These are phyloP conservation scores for Scaptomyza cyrtandrae DNA, from an alignment of 2,888 invertebrate species.

Conservation along the genomic window DNA sequence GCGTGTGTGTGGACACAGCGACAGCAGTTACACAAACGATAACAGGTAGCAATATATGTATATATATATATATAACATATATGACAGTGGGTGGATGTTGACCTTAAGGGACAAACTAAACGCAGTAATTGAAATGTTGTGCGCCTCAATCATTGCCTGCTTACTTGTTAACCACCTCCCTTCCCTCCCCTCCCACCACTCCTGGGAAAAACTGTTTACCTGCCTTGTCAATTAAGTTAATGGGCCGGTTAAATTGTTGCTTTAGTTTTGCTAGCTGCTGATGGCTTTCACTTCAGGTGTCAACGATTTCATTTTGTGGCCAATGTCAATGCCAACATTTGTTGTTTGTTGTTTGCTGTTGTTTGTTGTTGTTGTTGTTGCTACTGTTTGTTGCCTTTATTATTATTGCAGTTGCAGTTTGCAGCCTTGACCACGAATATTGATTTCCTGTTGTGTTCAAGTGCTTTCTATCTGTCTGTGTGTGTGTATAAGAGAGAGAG, in stretches of 20 bases:
- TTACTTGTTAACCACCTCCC: conserved; percentile 16
- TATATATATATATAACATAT: neutral
- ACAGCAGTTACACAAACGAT: conserved; percentile 36
- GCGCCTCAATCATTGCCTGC: conserved; percentile 50
- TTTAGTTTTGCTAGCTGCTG: neutral
- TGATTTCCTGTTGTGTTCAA: conserved; percentile 80
- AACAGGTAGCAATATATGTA: conserved; percentile 23
- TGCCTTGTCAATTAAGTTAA: conserved; percentile 48
- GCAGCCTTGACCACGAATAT: conserved; percentile 83
- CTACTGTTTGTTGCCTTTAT: conserved; percentile 22
- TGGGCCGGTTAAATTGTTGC: conserved; percentile 21
- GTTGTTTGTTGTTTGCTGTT: conserved; percentile 1
- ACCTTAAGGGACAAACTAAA: conserved; percentile 7
- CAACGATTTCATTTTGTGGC: conserved; percentile 64
- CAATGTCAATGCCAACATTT: conserved; percentile 62
- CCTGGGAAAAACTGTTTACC: neutral
- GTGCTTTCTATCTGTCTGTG: conserved; percentile 5
- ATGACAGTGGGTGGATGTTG: neutral
- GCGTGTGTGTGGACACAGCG: conserved; percentile 34
- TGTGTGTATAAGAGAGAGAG: conserved; percentile 1
- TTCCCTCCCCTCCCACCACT: no score
- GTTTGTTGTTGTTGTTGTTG: conserved; percentile 19
- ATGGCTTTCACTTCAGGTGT: conserved; percentile 63
- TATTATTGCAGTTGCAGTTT: conserved; percentile 44
- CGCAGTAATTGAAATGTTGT: conserved; percentile 45